Evolutionary conservation across 2,888 invertebrate genomes (phyloP).

Genomic region (Agonopterix alstromeriana): DNA sequence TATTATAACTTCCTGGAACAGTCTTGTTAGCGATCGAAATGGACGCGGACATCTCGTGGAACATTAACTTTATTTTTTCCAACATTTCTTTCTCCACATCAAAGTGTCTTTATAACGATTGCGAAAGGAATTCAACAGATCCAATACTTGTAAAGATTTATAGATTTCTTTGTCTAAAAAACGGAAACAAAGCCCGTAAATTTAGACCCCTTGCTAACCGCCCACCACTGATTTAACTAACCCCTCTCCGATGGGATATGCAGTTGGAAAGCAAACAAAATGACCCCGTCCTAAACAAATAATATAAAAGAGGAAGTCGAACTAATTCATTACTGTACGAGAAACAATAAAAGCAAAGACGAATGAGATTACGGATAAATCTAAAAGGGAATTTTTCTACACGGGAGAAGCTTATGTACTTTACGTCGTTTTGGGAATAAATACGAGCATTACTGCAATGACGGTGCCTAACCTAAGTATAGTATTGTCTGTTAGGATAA

Average conservation of each 20-base stretch:
- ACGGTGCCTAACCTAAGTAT: conserved; percentile 52
- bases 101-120: conserved; percentile 45
- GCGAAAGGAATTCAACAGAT: conserved; percentile 29
- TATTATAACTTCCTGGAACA: conserved; percentile 58
- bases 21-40: conserved; percentile 62
- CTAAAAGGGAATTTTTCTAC: conserved; percentile 62
- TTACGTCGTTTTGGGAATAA: conserved; percentile 62
- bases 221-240: conserved; percentile 59
- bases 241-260: conserved; percentile 49
- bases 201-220: conserved; percentile 51
- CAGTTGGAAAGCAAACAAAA: conserved; percentile 57
- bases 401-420: conserved; percentile 53
- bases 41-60: conserved; percentile 45
- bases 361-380: conserved; percentile 63
- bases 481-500: conserved; percentile 62
- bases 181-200: conserved; percentile 44
- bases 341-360: conserved; percentile 64
- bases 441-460: conserved; percentile 54
- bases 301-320: conserved; percentile 45
- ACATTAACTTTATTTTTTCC: conserved; percentile 52
- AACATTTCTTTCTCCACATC: conserved; percentile 52
- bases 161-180: conserved; percentile 23
- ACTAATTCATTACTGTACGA: conserved; percentile 59
- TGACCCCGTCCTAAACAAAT: conserved; percentile 57
- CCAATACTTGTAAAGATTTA: conserved; percentile 14